Evolutionary conservation across 2,888 invertebrate genomes (phyloP), one percentile per base, ranked within the genome.

Genomic region (Aphelenchoides bicaudatus): DNA sequence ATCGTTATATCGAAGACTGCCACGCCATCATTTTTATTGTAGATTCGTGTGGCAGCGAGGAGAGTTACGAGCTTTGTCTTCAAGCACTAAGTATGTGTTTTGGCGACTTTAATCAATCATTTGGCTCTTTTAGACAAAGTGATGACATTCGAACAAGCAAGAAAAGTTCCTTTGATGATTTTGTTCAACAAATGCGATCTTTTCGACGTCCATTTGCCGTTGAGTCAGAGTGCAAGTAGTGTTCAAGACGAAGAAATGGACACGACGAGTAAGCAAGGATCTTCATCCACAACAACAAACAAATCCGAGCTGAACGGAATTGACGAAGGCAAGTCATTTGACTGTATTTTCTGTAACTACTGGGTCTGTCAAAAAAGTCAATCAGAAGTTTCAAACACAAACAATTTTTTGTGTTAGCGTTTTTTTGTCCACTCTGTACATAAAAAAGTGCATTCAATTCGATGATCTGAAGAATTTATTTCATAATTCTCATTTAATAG

Each of bases 1-100:
- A 96, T 80, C 96, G 96, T 84, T 76, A 76, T 59, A 65, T 69
- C 34, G 68, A 58, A 3, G 70, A 70, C 38, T 67, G 73, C 4
- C 72, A 71, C 57, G 74, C 73, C 1, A 47, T 76, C 13, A 71
- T 76, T 25, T 76, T 72, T 50, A 71, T 76, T 3, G 66, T 76
- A 3, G 76, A 76, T 52, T 56, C 63, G 0, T 47, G 37, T 34
- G 39, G 48, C 2, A 59, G 66, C 30, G 67, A 63, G 31, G 67
- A 67, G 16, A 59, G 73, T 49, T 62, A 66, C 25, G 68, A 68
- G 49, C 68, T 70, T 4, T 68, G 71, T 19, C 56, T 68, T 13
- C 50, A 61, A 2, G 65, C 68, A 13, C 73, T 75, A 49, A 70
- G 74, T 75, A 38, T 59, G 72, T 59, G 23, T 16, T 21, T 31